These are phyloP conservation scores for Hyalella azteca DNA, from an alignment of 2,888 invertebrate species.

Conservation along the genomic window DNA sequence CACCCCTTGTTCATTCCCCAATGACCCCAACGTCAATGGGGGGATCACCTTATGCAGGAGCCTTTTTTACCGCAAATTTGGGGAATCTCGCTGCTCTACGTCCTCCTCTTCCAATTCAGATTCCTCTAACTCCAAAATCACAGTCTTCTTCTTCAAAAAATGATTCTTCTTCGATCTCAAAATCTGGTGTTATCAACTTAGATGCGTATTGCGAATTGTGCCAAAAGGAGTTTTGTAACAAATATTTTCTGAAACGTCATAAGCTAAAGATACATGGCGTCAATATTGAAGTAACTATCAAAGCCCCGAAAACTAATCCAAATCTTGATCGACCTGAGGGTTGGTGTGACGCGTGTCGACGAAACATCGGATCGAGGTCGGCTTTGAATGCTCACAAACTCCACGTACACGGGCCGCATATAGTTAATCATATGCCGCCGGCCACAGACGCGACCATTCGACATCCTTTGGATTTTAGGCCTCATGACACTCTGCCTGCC, in stretches of 20 bases:
- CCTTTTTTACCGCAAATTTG: slow-evolving; percentile 60
- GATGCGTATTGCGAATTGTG: slow-evolving; percentile 57
- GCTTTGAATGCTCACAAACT: slow-evolving; percentile 52
- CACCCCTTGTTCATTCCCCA: slow-evolving; percentile 45
- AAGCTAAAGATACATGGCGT: slow-evolving; percentile 53
- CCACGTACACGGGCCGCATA: slow-evolving; percentile 53
- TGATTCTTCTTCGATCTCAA: slow-evolving; percentile 33
- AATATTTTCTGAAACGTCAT: slow-evolving; percentile 55
- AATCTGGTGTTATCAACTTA: slow-evolving; percentile 51
- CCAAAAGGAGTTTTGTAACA: slow-evolving; percentile 58
- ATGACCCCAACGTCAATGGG: slow-evolving; percentile 46
- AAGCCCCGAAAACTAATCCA: slow-evolving; percentile 45
- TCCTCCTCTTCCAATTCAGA: slow-evolving; percentile 55
- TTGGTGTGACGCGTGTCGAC: slow-evolving; percentile 51
- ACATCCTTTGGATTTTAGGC: slow-evolving; percentile 9
- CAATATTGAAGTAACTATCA: slow-evolving; percentile 54
- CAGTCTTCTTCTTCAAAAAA: slow-evolving; percentile 21
- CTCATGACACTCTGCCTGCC: slow-evolving; percentile 43
- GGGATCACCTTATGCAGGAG: slow-evolving; percentile 59
- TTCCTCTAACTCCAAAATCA: slow-evolving; percentile 50
- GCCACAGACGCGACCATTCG: not conserved
- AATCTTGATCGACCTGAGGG: slow-evolving; percentile 53
- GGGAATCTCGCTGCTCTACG: slow-evolving; percentile 55
- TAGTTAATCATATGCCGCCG: slow-evolving; percentile 48
- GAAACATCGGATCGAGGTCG: slow-evolving; percentile 48